Conservation (phyloP, 23 tunicate genomes). For the Trididemnum miniatum region DNA sequence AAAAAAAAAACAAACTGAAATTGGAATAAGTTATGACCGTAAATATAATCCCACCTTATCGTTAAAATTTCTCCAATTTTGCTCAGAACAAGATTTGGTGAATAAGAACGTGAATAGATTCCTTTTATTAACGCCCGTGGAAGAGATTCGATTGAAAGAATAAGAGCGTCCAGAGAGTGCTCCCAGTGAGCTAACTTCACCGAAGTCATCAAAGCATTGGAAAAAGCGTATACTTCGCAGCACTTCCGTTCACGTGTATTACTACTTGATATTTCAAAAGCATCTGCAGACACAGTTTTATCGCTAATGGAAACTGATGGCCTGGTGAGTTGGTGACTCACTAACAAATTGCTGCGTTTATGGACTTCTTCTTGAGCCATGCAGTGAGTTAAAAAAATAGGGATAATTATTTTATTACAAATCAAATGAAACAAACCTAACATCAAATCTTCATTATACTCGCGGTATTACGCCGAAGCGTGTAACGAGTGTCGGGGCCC, state of each 20-base stretch:
- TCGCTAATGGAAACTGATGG: no score
- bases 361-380: no score
- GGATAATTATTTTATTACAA: no score
- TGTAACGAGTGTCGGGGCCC: no score
- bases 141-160: constrained; percentile 58
- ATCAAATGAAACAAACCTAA: no score
- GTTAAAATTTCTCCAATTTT: constrained; percentile 77
- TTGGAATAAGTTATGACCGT: no score
- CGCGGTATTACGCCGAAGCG: no score
- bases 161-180: constrained; percentile 60
- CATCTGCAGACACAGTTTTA: constrained; percentile 18
- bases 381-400: no score
- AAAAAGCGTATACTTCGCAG: constrained; percentile 77
- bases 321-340: no score
- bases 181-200: constrained; percentile 92
- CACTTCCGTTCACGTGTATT: neutral
- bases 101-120: constrained; percentile 16
- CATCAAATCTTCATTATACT: no score
- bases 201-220: constrained; percentile 69
- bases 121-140: constrained; percentile 59
- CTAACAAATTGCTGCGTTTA: no score
- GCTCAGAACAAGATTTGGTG: constrained; percentile 48
- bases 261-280: constrained; percentile 31
- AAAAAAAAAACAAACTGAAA: no score
- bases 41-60: constrained; percentile 66